A percentile compares a stretch with the other conserved stretches of the same genome.
Conservation (phyloP, 2,113 vertebrate species). For the Sorex araneus region DNA sequence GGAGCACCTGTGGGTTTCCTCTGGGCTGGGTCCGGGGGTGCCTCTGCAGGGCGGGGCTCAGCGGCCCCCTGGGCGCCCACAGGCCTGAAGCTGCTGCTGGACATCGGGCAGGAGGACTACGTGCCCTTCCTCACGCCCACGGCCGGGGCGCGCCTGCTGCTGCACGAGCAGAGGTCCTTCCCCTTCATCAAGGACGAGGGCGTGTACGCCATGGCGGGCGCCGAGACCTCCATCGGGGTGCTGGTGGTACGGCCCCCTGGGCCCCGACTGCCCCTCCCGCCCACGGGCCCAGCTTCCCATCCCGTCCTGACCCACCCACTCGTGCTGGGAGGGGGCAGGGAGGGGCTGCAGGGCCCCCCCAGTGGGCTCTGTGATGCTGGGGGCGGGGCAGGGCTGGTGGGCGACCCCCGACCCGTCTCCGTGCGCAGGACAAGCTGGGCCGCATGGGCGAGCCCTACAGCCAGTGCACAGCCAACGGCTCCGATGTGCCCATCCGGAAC, state of each 20-base stretch:
- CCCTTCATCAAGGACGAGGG: slow-evolving; percentile 92
- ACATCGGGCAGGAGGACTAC: slow-evolving; percentile 91
- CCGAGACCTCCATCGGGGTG: slow-evolving; percentile 91
- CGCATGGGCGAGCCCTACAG: slow-evolving; percentile 90
- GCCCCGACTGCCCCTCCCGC: too few relatives aligned
- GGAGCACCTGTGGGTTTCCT: not conserved
- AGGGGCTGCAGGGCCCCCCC: too few relatives aligned
- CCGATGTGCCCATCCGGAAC: slow-evolving; percentile 86
- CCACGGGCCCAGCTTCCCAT: not conserved
- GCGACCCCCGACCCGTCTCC: not conserved
- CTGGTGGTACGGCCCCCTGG: slow-evolving; percentile 87
- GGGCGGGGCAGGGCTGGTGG: not conserved
- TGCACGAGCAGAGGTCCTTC: slow-evolving; percentile 90
- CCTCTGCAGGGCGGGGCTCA: not conserved
- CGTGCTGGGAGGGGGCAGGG: too few relatives aligned
- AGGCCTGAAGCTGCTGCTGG: slow-evolving; percentile 92
- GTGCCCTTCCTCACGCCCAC: slow-evolving; percentile 90
- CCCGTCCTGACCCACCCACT: too few relatives aligned
- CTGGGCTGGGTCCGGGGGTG: not conserved
- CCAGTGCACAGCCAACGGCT: slow-evolving; percentile 89
- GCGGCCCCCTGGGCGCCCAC: not conserved
- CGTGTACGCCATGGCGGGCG: slow-evolving; percentile 90
- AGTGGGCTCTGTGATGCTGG: too few relatives aligned
- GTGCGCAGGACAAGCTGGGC: slow-evolving; percentile 89
- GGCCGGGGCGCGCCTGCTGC: slow-evolving; percentile 89